Evolutionary conservation across 2,888 invertebrate species (phyloP).

Genomic region (Linnaemya tessellans): DNA sequence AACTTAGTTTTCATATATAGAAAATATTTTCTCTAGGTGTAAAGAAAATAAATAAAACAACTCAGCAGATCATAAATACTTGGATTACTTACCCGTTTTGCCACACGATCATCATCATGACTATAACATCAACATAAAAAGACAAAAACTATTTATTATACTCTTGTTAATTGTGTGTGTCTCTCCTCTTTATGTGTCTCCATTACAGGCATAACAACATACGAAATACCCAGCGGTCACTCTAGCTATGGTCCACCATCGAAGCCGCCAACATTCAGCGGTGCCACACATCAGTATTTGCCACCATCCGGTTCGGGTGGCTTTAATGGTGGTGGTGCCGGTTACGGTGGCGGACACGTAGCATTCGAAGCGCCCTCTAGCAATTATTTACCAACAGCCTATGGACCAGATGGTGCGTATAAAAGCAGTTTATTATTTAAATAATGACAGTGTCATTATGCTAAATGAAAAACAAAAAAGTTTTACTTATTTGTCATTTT

Average conservation of each 20-base stretch:
- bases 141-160: background rate
- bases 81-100: background rate
- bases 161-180: slow-evolving; percentile 47
- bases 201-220: slow-evolving; percentile 81
- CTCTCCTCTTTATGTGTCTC: slow-evolving; percentile 54
- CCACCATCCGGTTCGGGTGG: slow-evolving; percentile 78
- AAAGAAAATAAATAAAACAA: background rate
- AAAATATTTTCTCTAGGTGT: slow-evolving; percentile 32
- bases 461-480: slow-evolving; percentile 4
- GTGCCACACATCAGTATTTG: slow-evolving; percentile 81
- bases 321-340: slow-evolving; percentile 78
- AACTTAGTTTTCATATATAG: too few relatives aligned
- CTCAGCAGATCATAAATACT: background rate
- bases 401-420: slow-evolving; percentile 82
- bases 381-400: slow-evolving; percentile 80
- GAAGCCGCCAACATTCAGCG: slow-evolving; percentile 81
- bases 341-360: slow-evolving; percentile 80
- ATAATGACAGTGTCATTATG: slow-evolving; percentile 30
- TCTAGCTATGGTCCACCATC: slow-evolving; percentile 82
- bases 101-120: slow-evolving; percentile 6
- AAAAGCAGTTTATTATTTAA: slow-evolving; percentile 34
- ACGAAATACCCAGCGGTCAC: slow-evolving; percentile 81
- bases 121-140: too few relatives aligned
- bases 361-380: slow-evolving; percentile 81
- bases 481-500: slow-evolving; percentile 6